A percentile compares a stretch with the other conserved stretches of the same genome.
phyloP scores from a whole-genome alignment of 2,113 vertebrate species.

The Cyanoramphus novaezelandiae region DNA sequence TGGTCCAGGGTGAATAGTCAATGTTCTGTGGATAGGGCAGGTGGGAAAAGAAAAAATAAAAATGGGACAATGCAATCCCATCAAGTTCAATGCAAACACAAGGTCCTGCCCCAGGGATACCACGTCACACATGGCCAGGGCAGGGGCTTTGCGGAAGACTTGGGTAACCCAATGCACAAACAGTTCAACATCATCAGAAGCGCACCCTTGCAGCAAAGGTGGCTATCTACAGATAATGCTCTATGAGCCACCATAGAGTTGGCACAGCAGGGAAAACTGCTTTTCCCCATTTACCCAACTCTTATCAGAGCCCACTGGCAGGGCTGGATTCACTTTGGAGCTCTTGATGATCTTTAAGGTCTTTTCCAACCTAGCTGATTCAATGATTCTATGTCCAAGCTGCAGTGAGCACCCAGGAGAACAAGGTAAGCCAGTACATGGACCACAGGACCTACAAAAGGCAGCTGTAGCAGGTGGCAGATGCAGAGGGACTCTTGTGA shows the following conservation, averaged over 20 bases:
- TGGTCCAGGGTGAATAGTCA: background rate
- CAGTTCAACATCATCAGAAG: background rate
- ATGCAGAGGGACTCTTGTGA: background rate
- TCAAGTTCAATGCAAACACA: background rate
- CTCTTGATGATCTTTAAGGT: background rate
- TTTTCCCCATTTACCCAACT: background rate
- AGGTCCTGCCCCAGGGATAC: background rate
- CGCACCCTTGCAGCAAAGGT: background rate
- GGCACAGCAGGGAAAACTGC: background rate
- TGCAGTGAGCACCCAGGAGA: background rate
- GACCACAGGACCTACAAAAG: background rate
- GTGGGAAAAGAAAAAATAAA: background rate
- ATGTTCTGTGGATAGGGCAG: background rate
- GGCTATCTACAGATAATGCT: background rate
- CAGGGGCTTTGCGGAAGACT: background rate
- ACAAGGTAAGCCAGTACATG: background rate
- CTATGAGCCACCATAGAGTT: background rate
- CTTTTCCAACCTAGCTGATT: background rate
- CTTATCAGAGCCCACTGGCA: background rate
- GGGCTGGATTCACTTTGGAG: background rate
- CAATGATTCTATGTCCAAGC: background rate
- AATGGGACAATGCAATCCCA: background rate
- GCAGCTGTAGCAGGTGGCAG: background rate
- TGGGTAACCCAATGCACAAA: too few species aligned
- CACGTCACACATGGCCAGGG: background rate